phyloP scores from a whole-genome alignment of 2,797 vertebrate species.

The Martes flavigula region DNA sequence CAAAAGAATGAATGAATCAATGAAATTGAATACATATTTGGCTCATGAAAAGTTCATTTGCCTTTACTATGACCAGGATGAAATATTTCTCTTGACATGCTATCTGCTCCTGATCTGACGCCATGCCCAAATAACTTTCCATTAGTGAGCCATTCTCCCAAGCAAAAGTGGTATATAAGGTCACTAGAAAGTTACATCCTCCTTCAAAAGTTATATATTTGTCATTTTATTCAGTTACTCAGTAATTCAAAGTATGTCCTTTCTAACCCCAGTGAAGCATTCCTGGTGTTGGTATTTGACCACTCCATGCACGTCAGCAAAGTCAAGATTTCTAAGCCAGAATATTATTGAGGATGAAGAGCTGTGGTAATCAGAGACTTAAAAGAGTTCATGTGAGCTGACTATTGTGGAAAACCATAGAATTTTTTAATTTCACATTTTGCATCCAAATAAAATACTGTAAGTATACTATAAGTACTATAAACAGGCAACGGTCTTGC shows the following conservation, averaged over 20 bases:
- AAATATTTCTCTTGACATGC: neutral
- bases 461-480: neutral
- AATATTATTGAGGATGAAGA: neutral
- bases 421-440: neutral
- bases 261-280: neutral
- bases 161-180: neutral
- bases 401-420: neutral
- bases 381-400: neutral
- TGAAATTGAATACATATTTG: neutral
- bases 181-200: neutral
- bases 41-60: neutral
- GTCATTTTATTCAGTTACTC: neutral
- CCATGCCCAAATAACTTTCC: neutral
- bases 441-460: neutral
- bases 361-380: neutral
- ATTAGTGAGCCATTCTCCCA: neutral
- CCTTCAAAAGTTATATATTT: neutral
- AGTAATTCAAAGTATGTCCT: neutral
- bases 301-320: neutral
- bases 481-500: neutral
- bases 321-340: neutral
- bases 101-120: neutral
- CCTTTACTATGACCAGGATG: neutral
- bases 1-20: neutral
- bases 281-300: neutral